Conservation (phyloP, 2,888 invertebrate species). For the Flexamia atlantica region DNA sequence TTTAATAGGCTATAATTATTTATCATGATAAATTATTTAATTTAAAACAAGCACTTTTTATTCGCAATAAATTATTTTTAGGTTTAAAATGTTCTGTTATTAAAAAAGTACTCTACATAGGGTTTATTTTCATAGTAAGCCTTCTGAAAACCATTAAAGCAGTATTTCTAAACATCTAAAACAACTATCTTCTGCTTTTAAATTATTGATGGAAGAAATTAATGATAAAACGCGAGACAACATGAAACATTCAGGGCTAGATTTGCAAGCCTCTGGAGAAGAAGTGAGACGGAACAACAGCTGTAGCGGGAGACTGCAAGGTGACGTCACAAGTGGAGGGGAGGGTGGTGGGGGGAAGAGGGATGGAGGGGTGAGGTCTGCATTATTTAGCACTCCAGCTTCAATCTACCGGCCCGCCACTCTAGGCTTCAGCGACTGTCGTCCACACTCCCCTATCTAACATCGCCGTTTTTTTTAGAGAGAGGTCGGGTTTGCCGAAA, state of each 20-base stretch:
- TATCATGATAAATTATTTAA: too few species aligned
- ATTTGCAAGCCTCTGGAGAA: constrained; percentile 31
- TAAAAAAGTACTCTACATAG: too few species aligned
- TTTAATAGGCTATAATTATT: too few species aligned
- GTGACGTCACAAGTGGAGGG: not conserved
- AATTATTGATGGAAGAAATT: not conserved
- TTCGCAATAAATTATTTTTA: too few species aligned
- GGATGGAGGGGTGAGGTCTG: not conserved
- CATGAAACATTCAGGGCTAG: constrained; percentile 2
- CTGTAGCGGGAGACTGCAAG: not conserved
- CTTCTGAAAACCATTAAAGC: too few species aligned
- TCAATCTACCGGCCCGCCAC: not conserved
- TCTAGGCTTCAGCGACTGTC: not conserved
- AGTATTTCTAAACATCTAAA: too few species aligned
- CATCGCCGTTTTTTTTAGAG: not conserved
- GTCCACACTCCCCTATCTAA: not conserved
- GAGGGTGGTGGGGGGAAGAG: not conserved
- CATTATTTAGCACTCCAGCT: constrained; percentile 27
- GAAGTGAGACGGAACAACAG: constrained; percentile 1
- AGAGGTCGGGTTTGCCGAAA: not conserved
- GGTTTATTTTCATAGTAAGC: too few species aligned
- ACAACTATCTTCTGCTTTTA: not conserved
- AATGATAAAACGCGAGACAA: not conserved
- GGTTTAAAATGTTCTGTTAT: too few species aligned
- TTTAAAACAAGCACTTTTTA: too few species aligned